phyloP scores from a whole-genome alignment of 2,888 invertebrate species.

The Lochmaea capreae region DNA sequence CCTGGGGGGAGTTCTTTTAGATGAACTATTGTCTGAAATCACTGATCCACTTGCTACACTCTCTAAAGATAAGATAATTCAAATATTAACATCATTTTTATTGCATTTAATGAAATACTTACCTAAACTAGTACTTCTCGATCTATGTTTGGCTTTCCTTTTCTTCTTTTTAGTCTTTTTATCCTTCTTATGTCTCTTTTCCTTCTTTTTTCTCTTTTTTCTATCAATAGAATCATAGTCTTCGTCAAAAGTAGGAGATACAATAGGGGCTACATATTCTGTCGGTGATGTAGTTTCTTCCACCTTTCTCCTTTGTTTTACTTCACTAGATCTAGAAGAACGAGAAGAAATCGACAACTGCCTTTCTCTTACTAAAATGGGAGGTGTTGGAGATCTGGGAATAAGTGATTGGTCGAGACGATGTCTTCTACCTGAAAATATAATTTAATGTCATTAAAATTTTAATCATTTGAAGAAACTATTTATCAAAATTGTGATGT shows the following conservation, averaged over 20 bases:
- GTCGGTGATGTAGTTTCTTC: constrained; percentile 56
- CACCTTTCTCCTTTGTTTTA: constrained; percentile 60
- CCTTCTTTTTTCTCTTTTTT: constrained; percentile 69
- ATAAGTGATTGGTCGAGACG: constrained; percentile 65
- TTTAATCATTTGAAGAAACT: background rate
- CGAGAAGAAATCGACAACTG: constrained; percentile 64
- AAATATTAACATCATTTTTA: background rate
- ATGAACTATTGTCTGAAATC: constrained; percentile 38
- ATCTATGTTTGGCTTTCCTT: constrained; percentile 75
- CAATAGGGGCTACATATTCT: constrained; percentile 49
- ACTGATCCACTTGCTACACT: constrained; percentile 41
- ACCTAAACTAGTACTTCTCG: constrained; percentile 76
- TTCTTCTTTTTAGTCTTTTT: constrained; percentile 78
- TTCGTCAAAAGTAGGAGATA: constrained; percentile 61
- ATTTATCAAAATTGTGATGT: background rate
- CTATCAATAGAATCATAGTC: constrained; percentile 65
- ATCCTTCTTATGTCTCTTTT: constrained; percentile 78
- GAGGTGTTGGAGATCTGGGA: constrained; percentile 67
- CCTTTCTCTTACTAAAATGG: constrained; percentile 62
- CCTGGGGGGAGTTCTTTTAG: constrained; percentile 50
- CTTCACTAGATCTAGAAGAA: constrained; percentile 63
- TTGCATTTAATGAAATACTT: background rate
- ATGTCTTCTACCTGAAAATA: constrained; percentile 53
- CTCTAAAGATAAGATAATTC: constrained; percentile 11
- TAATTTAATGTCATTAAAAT: constrained; percentile 16